Evolutionary conservation across 2,888 invertebrate species (phyloP), one percentile per base, ranked within the genome.

Genomic region (Andricus quercusramuli): DNA sequence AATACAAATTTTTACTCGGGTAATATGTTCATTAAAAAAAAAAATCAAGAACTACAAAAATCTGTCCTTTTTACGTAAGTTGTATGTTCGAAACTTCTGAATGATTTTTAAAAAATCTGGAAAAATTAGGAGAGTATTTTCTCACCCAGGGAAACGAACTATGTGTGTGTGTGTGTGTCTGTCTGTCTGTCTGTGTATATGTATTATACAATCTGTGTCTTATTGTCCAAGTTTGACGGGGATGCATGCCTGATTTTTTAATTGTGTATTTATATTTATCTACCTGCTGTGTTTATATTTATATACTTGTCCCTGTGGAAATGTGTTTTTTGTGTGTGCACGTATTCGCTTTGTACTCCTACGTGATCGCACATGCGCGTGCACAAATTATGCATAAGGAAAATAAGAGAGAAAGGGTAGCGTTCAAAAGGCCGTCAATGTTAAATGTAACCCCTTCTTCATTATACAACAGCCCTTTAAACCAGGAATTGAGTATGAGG

Each of bases 321-420:
- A 47, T 25, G 59, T 74, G 70, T 25, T 25, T 74, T 51, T 56
- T 70, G 29, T 47, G 20, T 51, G 29, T 78, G 74, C 78, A 51
- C 78, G 65, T 41, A 59, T 32, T 25, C 64, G 68, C 59, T 67
- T 68, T 78, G 77, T 51, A 66, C 65, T 78, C 82, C 64, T 79
- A 81, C 82, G 84, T 82, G 83, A 79, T 80, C 62, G 59, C 81
- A 83, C 83, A 85, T 85, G 81, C 80, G 80, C 77, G 77, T 78
- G 65, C 64, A 64, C 59, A 70, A 44, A 79, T 80, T 80, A 80
- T 78, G 59, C 56, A 80, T 68, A 47, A 76, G 80, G 68, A 81
- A 83, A 78, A 80, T 80, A 78, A 77, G 68, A 25, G 56, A 77
- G 78, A 82, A 80, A 79, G 70, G 79, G 70, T 41, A 62, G 59